Evolutionary conservation across 1,140 invertebrate species (phyloP), one percentile per base, ranked within the genome.

Genomic region (Bombyx mandarina): DNA sequence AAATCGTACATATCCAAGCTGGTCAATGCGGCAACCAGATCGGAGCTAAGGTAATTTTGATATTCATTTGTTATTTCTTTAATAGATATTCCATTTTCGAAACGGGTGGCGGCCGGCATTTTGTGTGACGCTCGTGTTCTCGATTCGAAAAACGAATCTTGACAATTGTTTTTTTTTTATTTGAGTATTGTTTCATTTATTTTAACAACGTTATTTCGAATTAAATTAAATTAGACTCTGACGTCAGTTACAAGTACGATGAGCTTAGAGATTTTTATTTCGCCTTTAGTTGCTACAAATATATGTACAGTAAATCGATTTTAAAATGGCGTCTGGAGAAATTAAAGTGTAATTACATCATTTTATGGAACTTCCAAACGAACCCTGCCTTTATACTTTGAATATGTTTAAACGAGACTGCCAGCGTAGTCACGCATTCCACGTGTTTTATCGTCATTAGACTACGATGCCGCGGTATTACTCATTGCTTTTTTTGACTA

Each of bases 1-100:
- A 97, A 93, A 97, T 97, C 77, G 94, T 97, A 60, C 95, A 97
- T 82, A 90, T 97, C 71, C 94, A 95, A 88, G 93, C 93, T 70
- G 94, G 94, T 58, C 94, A 95, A 78, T 95, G 94, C 81, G 94
- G 94, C 66, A 95, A 95, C 88, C 94, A 95, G 86, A 95, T 95
- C 69, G 94, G 94, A 75, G 91, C 93, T 71, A 95, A 95, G 91
- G 93, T 94, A 89, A 90, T 81, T 77, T 69, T 45, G 12, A 54
- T 59, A 57, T 75, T 82, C 74, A 67, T 74, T 80, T 80, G 71
- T 73, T 75, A 35, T 35, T 35, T 35, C 26, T 74, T 60, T 56
- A 54, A 70, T 65, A 67, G 54, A 58, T 45, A 64, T 67, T 71
- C 69, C 57, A 69, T 68, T 63, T 54, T 43, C 56, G 59, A 35